phyloP scores from a whole-genome alignment of 2,888 invertebrate genomes.

The Trachelus tabidus region DNA sequence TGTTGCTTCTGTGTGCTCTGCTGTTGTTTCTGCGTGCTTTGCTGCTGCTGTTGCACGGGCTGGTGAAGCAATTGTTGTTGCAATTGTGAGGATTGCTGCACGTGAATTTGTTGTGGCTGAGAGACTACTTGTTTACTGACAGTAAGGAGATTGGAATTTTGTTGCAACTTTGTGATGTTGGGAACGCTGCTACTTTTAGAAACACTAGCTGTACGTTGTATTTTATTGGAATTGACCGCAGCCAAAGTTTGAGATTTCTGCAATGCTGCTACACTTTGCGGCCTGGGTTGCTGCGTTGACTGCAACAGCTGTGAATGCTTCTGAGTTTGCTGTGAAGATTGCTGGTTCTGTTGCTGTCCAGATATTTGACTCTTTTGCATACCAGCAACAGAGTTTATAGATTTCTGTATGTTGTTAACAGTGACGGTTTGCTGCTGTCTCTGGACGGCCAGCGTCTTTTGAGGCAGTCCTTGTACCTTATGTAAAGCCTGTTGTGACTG shows the following conservation, averaged over 20 bases:
- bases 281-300: slow-evolving; percentile 31
- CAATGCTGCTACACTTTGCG: slow-evolving; percentile 30
- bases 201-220: slow-evolving; percentile 36
- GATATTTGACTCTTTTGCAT: slow-evolving; percentile 39
- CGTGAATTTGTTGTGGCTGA: slow-evolving; percentile 26
- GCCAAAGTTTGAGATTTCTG: slow-evolving; percentile 43
- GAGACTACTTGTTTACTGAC: slow-evolving; percentile 31
- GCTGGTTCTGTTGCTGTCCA: slow-evolving; percentile 21
- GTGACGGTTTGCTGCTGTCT: slow-evolving; percentile 36
- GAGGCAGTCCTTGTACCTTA: slow-evolving; percentile 41
- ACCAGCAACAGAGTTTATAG: slow-evolving; percentile 34
- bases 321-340: slow-evolving; percentile 18
- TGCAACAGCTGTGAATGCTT: slow-evolving; percentile 19
- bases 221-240: slow-evolving; percentile 29
- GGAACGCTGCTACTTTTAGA: slow-evolving; percentile 52
- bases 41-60: slow-evolving; percentile 20
- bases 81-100: slow-evolving; percentile 28
- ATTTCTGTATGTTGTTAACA: slow-evolving; percentile 48
- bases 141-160: slow-evolving; percentile 37
- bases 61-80: slow-evolving; percentile 40
- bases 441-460: slow-evolving; percentile 41
- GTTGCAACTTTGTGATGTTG: slow-evolving; percentile 47
- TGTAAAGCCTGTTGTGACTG: slow-evolving; percentile 35
- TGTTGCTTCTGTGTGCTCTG: slow-evolving; percentile 33
- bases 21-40: slow-evolving; percentile 22